Evolutionary conservation across 2,888 invertebrate genomes (phyloP), one percentile per base, ranked within the genome.

Genomic region (Metellina segmentata): DNA sequence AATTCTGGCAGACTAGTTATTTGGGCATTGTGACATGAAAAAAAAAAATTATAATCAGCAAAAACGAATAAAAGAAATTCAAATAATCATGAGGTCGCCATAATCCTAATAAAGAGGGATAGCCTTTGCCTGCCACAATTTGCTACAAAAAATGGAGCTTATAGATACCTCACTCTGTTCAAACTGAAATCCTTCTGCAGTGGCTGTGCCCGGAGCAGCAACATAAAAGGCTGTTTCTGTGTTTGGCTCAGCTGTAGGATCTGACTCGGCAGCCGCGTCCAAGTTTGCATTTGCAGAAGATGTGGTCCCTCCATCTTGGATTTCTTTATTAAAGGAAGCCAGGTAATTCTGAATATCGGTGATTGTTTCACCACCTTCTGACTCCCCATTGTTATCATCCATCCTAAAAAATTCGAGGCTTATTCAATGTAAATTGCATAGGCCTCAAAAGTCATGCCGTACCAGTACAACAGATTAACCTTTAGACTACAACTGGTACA

Each of bases 241-340:
- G 13, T 61, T 79, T 6, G 48, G 51, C 13, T 83, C 87, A 53
- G 82, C 81, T 9, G 89, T 70, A n/a, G 92, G 61, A 53, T 83
- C 72, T 6, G 75, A 48, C 48, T 91, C 91, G 11, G 85, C 69
- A 70, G 70, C 20, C 20, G 91, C 16, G 13, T 88, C 88, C 16
- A 88, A 49, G 34, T 77, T 85, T 13, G 86, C 20, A n/a, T 74
- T 53, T 9, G 79, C 49, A 7, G 79, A 81, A 16, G 90, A 83
- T 11, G 93, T 53, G 48, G 93, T 88, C 2, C 85, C 74, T 20
- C 91, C 90, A 91, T 93, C 94, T 85, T 96, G 96, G 93, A 97
- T 97, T 95, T 97, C 97, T 94, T 97, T 97, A 94, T 97, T 97
- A 94, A 97, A 97, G 20, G 97, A 97, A 92, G 97, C 97, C 93